Base-by-base conservation (phyloP, 2,888 invertebrate genomes). In the Euzetes globulus region DNA sequence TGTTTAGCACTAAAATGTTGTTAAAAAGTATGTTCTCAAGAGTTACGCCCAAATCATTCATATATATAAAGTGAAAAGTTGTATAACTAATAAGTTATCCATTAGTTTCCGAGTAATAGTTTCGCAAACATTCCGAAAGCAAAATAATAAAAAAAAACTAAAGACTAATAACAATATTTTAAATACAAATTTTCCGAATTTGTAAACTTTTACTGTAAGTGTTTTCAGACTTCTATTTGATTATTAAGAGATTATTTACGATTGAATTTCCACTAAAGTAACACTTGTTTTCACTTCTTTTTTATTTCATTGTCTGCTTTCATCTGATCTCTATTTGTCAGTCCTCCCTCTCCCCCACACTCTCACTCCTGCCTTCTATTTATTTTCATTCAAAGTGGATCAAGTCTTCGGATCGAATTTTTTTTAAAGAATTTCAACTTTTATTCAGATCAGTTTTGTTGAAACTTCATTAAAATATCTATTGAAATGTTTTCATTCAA, bases 21-120 rank as follows among this genome's bases (percentile, higher is more conserved):
- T 63, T 70, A 25, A 70, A 70, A 70, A 41, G 37, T 65, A 22
- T 70, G n/a, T 70, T 41, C 70, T 70, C 70, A 37, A 17, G 45
- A 45, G 45, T 65, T n/a, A 70, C 70, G 70, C 70, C 70, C 70
- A 70, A n/a, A 70, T 47, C 70, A 70, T 70, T 45, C 70, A 47
- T 70, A n/a, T n/a, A n/a, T n/a, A 47, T 70, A 29, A 22, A 37
- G 41, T 70, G 70, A 45, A 70, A 70, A 47, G 47, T 70, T 70
- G 47, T 70, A 65, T 65, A 41, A 25, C 25, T 70, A 19, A 50
- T 50, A 50, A 50, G 19, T 50, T 50, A 3, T 50, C 50, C 19
- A 58, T 58, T 58, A 58, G 58, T 58, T 27, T 15, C 25, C 2
- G 17, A 58, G 17, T 58, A 58, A 58, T 41, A 41, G 41, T 41